phyloP scores from a whole-genome alignment of 30 jellyfish, hydroid and myxozoan species.

The Pseudorhiza aurosa region DNA sequence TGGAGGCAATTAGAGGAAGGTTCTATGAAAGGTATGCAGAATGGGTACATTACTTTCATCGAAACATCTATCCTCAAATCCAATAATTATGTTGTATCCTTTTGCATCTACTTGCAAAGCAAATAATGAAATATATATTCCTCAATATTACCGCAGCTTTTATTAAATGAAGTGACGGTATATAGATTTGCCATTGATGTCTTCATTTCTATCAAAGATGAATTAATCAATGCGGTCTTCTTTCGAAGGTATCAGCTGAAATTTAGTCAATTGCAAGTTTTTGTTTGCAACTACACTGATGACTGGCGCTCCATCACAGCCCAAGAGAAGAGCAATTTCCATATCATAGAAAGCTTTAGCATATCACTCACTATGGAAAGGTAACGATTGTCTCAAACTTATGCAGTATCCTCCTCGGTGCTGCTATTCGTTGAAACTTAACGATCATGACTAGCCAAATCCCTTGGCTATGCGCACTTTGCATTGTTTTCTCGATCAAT shows the following conservation, averaged over 20 bases:
- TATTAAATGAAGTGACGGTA: no score
- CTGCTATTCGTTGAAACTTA: no score
- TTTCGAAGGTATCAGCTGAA: constrained; percentile 71
- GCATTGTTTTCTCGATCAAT: no score
- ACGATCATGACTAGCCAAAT: no score
- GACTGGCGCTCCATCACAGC: constrained; percentile 67
- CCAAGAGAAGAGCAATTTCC: constrained; percentile 71
- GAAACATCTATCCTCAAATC: neutral
- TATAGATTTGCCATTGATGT: no score
- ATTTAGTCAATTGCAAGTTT: constrained; percentile 72
- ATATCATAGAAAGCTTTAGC: constrained; percentile 79
- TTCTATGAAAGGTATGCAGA: constrained; percentile 86
- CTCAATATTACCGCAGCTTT: no score
- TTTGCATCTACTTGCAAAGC: neutral
- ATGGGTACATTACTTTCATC: neutral
- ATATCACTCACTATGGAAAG: constrained; percentile 82
- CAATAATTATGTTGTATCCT: neutral
- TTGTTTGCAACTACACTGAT: constrained; percentile 78
- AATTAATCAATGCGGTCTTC: neutral
- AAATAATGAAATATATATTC: neutral
- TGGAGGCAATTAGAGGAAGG: constrained; percentile 65
- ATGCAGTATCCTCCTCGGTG: no score
- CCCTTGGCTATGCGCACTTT: no score
- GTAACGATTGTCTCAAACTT: constrained; percentile 38
- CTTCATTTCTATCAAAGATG: no score